Percentiles rank a stretch among this genome's conserved stretches.
Conservation (phyloP, 2,797 vertebrate species). For the Takifugu rubripes region DNA sequence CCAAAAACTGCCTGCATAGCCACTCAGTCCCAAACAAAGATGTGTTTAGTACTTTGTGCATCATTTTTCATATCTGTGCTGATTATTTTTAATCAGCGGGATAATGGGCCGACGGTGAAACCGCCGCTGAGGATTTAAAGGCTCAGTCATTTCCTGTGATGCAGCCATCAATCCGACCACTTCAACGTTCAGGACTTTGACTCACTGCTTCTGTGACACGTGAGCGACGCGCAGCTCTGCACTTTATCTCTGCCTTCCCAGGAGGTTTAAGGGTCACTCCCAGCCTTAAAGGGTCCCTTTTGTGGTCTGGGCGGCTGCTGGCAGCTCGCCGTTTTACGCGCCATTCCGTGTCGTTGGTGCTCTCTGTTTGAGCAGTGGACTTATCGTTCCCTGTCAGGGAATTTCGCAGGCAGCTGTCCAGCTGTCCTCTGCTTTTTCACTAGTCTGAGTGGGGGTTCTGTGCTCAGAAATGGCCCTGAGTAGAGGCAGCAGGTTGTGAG, state of each 20-base stretch:
- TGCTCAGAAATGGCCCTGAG: slow-evolving; percentile 14
- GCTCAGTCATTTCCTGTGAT: slow-evolving; percentile 12
- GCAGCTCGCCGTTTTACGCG: slow-evolving; percentile 29
- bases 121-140: background rate
- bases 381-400: slow-evolving; percentile 53
- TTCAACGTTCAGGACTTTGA: slow-evolving; percentile 33
- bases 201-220: slow-evolving; percentile 53
- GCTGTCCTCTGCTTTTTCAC: slow-evolving; percentile 55
- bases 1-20: slow-evolving; percentile 9
- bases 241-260: slow-evolving; percentile 36
- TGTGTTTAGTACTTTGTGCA: background rate
- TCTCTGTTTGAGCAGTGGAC: slow-evolving; percentile 47
- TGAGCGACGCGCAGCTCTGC: slow-evolving; percentile 49
- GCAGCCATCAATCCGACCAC: background rate
- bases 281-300: slow-evolving; percentile 62
- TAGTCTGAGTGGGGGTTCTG: slow-evolving; percentile 42
- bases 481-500: slow-evolving; percentile 47
- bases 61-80: background rate
- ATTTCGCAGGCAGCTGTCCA: slow-evolving; percentile 58
- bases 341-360: slow-evolving; percentile 54
- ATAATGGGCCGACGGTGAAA: too few relatives aligned
- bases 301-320: slow-evolving; percentile 54
- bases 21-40: slow-evolving; percentile 3
- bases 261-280: slow-evolving; percentile 39
- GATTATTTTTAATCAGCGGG: too few relatives aligned